Evolutionary conservation across 2,797 vertebrate genomes (phyloP), one percentile per base, ranked within the genome.

Genomic region (Monodelphis domestica): DNA sequence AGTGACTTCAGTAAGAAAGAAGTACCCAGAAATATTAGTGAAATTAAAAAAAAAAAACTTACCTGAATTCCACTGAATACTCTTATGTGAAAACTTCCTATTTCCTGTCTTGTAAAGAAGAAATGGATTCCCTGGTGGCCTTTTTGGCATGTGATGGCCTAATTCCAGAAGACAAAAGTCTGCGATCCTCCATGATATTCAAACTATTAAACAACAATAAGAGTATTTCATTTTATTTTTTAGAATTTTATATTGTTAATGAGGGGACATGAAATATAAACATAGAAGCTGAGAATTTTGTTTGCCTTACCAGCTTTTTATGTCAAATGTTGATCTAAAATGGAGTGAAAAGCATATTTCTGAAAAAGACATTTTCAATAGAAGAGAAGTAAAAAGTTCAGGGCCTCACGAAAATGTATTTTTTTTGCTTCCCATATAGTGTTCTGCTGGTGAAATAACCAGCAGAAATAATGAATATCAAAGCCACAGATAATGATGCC

Each of bases 381-480:
- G 91, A 94, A 92, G n/a, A 63, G 50, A 94, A 84, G 9, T 17
- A 78, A 95, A 51, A 3, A 78, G 45, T 89, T 93, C 90, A 53
- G 7, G 26, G 1, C 50, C 87, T 91, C 45, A 88, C 78, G 91
- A 54, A 5, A 94, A 53, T 84, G 33, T 78, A 38, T 70, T 54
- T 33, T 5, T 45, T 24, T 29, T 89, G 30, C 29, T 12, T 94
- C 95, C 91, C 63, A 21, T 84, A 0, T 0, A 10, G 0, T 53
- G 94, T 54, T 94, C 1, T 91, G 15, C 2, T 70, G 70, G 87
- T 91, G 33, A 89, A 50, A 45, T 93, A 96, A n/a, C 17, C 54
- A 92, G 88, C 28, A n/a, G 92, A 94, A 96, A 92, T 92, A 93
- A 96, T 63, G 94, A n/a, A 92, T 11, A 70, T 90, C 55, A 95